Conservation (phyloP, 1,140 invertebrate species). For the Drosophila navojoa region DNA sequence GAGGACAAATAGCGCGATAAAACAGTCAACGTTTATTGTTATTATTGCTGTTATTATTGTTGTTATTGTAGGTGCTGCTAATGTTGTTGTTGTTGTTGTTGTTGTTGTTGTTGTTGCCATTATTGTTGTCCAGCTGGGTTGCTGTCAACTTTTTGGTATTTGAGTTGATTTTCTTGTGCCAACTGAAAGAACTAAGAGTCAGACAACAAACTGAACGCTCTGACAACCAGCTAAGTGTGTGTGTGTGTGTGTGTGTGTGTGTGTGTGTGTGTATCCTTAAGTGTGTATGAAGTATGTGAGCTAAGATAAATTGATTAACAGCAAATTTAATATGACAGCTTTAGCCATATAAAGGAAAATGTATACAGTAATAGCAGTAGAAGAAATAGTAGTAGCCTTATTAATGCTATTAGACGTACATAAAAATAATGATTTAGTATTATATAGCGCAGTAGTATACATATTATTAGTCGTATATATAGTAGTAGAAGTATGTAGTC, state of each 20-base stretch:
- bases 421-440: too few species aligned
- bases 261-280: background rate
- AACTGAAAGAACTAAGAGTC: conserved; percentile 14
- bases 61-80: conserved; percentile 40
- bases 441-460: too few species aligned
- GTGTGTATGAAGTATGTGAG: background rate
- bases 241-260: background rate
- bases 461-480: too few species aligned
- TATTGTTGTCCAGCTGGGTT: conserved; percentile 8
- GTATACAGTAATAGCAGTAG: too few species aligned
- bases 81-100: conserved; percentile 26
- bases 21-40: conserved; percentile 74
- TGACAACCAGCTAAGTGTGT: background rate
- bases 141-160: conserved; percentile 68
- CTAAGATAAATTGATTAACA: background rate
- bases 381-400: too few species aligned
- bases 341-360: too few species aligned
- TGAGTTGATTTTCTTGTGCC: conserved; percentile 59
- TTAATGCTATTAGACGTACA: too few species aligned
- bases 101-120: conserved; percentile 13
- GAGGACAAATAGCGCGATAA: conserved; percentile 71
- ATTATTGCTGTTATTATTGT: conserved; percentile 39
- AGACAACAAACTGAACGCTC: conserved; percentile 2
- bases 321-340: too few species aligned
- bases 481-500: too few species aligned